These are phyloP conservation scores for Pentalonia nigronervosa DNA, from an alignment of 1,140 invertebrate genomes.

Conservation along the genomic window DNA sequence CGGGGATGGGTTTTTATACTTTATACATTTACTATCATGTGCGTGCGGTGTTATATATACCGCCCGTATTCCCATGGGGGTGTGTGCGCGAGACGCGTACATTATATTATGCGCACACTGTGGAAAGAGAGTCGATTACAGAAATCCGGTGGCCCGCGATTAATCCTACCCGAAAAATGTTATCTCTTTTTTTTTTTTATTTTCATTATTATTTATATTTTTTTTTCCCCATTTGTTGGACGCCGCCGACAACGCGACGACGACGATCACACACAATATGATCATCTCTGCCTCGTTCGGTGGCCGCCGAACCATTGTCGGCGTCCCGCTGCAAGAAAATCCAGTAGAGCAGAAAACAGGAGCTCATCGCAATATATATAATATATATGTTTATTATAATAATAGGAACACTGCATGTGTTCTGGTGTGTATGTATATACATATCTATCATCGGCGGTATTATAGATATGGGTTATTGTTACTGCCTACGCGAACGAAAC, in stretches of 20 bases:
- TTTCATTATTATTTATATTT: slow-evolving; percentile 7
- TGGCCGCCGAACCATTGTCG: slow-evolving; percentile 27
- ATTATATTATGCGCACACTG: not conserved
- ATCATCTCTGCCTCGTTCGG: slow-evolving; percentile 26
- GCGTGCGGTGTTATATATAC: not conserved
- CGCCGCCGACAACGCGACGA: slow-evolving; percentile 39
- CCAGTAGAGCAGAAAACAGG: slow-evolving; percentile 52
- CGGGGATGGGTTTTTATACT: slow-evolving; percentile 19
- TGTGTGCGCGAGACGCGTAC: not conserved
- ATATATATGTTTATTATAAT: not conserved
- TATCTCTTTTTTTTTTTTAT: slow-evolving; percentile 37
- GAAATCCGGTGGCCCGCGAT: slow-evolving; percentile 57
- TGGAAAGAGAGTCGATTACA: slow-evolving; percentile 52
- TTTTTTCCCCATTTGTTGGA: slow-evolving; percentile 24
- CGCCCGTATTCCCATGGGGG: slow-evolving; percentile 18
- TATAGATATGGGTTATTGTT: slow-evolving; percentile 16
- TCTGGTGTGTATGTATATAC: not conserved
- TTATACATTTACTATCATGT: not conserved
- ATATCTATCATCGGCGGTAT: slow-evolving; percentile 1
- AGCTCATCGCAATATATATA: slow-evolving; percentile 15
- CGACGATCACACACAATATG: slow-evolving; percentile 25
- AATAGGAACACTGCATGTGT: not conserved
- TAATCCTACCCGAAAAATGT: slow-evolving; percentile 58
- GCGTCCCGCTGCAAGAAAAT: not conserved
- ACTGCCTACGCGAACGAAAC: not conserved